These are phyloP conservation scores for Eupsilia transversa DNA, from an alignment of 2,888 invertebrate species.

Conservation along the genomic window DNA sequence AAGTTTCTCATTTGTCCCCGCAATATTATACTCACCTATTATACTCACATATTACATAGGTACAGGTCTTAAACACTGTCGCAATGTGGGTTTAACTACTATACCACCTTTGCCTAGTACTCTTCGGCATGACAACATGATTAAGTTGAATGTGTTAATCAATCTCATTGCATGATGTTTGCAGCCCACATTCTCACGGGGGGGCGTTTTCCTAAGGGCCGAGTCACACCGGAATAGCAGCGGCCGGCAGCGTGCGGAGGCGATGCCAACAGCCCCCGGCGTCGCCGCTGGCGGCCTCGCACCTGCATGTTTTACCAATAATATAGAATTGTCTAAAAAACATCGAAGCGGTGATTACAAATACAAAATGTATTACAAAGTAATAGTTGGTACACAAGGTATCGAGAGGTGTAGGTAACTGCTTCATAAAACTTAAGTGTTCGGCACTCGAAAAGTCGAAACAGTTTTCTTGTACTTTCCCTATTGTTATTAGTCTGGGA, in stretches of 20 bases:
- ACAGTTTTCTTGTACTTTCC: conserved; percentile 10
- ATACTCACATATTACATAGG: too few relatives aligned
- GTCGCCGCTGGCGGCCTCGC: too few relatives aligned
- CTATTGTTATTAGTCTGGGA: conserved; percentile 35
- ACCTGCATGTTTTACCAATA: too few relatives aligned
- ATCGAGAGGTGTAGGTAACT: neutral
- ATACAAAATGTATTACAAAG: neutral
- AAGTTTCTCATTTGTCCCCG: neutral
- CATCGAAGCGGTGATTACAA: neutral
- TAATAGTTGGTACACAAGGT: neutral
- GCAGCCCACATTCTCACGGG: neutral
- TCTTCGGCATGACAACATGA: neutral
- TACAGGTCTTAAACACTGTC: neutral
- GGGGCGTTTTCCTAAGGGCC: too few relatives aligned
- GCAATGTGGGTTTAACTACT: neutral
- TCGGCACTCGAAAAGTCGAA: neutral
- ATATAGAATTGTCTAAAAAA: neutral
- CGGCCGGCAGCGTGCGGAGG: too few relatives aligned
- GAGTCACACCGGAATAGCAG: too few relatives aligned
- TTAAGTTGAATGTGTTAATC: neutral
- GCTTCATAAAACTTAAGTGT: neutral
- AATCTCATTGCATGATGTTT: neutral
- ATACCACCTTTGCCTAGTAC: neutral
- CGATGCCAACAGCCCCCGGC: too few relatives aligned
- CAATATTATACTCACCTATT: neutral